Conservation (phyloP, 1,140 invertebrate species). For the Scaptomyza pallida region DNA sequence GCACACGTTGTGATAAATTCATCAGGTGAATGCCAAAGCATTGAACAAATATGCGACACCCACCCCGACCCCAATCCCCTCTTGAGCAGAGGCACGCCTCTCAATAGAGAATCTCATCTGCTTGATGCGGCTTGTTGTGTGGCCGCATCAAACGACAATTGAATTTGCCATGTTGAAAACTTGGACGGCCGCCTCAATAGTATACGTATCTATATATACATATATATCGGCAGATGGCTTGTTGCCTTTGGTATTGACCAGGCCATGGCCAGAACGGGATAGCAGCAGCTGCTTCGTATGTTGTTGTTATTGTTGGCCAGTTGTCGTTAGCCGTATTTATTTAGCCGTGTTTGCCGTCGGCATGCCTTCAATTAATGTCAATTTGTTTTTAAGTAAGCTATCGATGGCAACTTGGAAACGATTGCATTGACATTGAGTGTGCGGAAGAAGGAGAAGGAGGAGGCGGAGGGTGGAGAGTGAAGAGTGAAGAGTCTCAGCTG, state of each 20-base stretch:
- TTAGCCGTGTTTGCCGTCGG: slow-evolving; percentile 79
- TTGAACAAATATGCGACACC: slow-evolving; percentile 62
- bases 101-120: slow-evolving; percentile 7
- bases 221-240: slow-evolving; percentile 26
- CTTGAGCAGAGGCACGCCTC: not conserved
- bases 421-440: slow-evolving; percentile 5
- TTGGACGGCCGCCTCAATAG: slow-evolving; percentile 62
- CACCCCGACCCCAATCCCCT: not conserved
- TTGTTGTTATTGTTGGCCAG: slow-evolving; percentile 40
- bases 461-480: not conserved
- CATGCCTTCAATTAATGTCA: slow-evolving; percentile 82
- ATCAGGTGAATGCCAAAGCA: slow-evolving; percentile 82
- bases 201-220: too few relatives aligned
- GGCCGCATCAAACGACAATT: slow-evolving; percentile 81
- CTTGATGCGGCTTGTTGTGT: slow-evolving; percentile 60
- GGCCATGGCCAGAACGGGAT: slow-evolving; percentile 25
- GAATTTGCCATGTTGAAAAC: slow-evolving; percentile 80
- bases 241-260: slow-evolving; percentile 24
- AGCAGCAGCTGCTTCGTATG: slow-evolving; percentile 40
- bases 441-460: too few relatives aligned
- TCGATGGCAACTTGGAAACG: slow-evolving; percentile 55
- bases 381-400: slow-evolving; percentile 83
- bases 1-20: slow-evolving; percentile 83
- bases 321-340: slow-evolving; percentile 73
- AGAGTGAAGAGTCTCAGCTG: slow-evolving; percentile 4